Evolutionary conservation across 1,140 invertebrate genomes (phyloP).

Genomic region (Galleria mellonella): DNA sequence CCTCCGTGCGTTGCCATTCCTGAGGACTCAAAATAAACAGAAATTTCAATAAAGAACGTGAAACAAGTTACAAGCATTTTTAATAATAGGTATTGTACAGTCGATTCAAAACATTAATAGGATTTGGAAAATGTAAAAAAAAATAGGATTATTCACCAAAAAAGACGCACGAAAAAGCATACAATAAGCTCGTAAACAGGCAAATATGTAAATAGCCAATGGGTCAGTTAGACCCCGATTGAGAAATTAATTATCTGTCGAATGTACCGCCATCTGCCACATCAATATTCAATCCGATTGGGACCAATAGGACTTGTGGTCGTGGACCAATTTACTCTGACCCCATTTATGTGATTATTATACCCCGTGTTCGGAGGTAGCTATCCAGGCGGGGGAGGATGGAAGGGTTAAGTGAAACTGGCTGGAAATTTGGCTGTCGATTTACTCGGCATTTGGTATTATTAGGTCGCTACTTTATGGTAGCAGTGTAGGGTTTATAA

Average conservation of each 20-base stretch:
- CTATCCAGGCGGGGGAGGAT: neutral
- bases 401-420: slow-evolving; percentile 7
- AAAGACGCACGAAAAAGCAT: neutral
- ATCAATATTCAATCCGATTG: slow-evolving; percentile 51
- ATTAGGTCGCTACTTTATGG: slow-evolving; percentile 3
- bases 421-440: neutral
- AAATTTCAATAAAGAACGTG: too few relatives aligned
- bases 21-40: too few relatives aligned
- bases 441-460: slow-evolving; percentile 12
- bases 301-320: slow-evolving; percentile 16
- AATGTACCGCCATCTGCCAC: slow-evolving; percentile 38
- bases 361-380: neutral
- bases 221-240: slow-evolving; percentile 21
- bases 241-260: slow-evolving; percentile 46
- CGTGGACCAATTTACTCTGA: slow-evolving; percentile 10
- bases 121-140: too few relatives aligned
- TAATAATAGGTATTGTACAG: too few relatives aligned
- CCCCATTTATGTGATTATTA: slow-evolving; percentile 5
- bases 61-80: too few relatives aligned
- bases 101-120: too few relatives aligned
- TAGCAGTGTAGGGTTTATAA: slow-evolving; percentile 5
- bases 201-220: slow-evolving; percentile 28
- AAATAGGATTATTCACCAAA: too few relatives aligned
- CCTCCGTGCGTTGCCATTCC: too few relatives aligned
- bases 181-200: slow-evolving; percentile 2